Evolutionary conservation across 2,113 vertebrate genomes (phyloP).

Genomic region (Anoplopoma fimbria): DNA sequence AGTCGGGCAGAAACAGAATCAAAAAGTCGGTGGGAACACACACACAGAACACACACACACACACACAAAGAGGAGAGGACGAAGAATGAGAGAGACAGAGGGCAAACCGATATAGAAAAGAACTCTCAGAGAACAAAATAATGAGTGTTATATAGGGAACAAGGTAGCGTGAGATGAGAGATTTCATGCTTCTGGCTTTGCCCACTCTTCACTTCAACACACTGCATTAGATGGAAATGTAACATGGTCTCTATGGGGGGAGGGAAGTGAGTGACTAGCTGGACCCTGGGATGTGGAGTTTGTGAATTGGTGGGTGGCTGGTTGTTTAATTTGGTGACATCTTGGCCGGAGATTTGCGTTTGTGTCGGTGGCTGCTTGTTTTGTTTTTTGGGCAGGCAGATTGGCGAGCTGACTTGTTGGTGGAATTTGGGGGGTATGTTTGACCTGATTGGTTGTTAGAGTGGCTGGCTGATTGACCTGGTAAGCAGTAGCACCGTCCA

Average conservation of each 20-base stretch:
- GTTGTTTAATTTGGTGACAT: constrained; percentile 23
- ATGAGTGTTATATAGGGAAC: constrained; percentile 59
- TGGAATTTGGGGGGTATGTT: neutral
- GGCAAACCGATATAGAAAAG: constrained; percentile 26
- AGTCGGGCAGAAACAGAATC: constrained; percentile 3
- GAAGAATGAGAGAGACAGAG: constrained; percentile 23
- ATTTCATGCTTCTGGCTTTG: constrained; percentile 54
- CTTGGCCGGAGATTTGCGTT: constrained; percentile 1
- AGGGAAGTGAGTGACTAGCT: constrained; percentile 22
- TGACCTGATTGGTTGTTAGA: neutral
- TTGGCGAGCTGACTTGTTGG: neutral
- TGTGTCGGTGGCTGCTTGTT: neutral
- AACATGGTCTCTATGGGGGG: constrained; percentile 18
- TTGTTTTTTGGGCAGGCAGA: neutral
- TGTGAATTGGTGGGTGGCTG: neutral
- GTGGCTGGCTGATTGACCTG: neutral
- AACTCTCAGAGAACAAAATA: constrained; percentile 32
- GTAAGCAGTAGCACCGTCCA: neutral
- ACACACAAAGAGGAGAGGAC: neutral
- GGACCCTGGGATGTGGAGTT: neutral
- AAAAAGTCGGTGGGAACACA: neutral
- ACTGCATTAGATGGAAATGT: constrained; percentile 49
- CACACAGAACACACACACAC: neutral
- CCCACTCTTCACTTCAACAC: constrained; percentile 40
- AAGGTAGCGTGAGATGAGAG: constrained; percentile 53